Evolutionary conservation across 2,797 vertebrate genomes (phyloP).

Genomic region (Syndactyla subalaris): DNA sequence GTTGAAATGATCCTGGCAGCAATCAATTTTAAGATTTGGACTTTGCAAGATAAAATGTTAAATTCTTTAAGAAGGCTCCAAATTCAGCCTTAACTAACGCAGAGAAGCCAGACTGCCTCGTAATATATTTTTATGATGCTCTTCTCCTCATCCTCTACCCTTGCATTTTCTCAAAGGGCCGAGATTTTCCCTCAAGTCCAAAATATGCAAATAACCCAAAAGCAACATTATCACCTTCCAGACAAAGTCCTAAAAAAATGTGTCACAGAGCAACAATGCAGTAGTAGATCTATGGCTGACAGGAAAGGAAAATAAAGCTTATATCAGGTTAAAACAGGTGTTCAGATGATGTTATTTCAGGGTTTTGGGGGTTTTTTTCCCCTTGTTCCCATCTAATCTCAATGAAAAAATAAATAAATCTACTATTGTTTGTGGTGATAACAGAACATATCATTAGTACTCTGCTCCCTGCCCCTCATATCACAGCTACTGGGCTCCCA

Average conservation of each 20-base stretch:
- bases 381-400: not conserved
- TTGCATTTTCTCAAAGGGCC: not conserved
- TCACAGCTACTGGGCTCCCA: not conserved
- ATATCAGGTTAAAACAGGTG: not conserved
- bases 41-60: not conserved
- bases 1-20: not conserved
- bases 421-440: not conserved
- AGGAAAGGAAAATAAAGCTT: not conserved
- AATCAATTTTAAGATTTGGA: not conserved
- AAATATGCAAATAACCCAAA: slow-evolving; percentile 1
- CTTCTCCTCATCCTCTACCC: not conserved
- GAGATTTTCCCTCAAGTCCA: not conserved
- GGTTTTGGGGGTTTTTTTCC: not conserved
- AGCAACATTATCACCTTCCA: not conserved
- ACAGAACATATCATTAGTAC: not conserved
- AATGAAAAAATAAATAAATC: not conserved
- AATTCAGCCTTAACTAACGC: not conserved
- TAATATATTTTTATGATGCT: not conserved
- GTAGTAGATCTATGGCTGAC: not conserved
- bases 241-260: not conserved
- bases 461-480: not conserved
- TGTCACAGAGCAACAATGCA: not conserved
- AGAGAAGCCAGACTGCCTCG: not conserved
- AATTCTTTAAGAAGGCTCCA: not conserved
- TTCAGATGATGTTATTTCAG: not conserved